A percentile compares a stretch with the other conserved stretches of the same genome.
Evolutionary conservation across 2,797 vertebrate genomes (phyloP).

Genomic region (Bradypus variegatus): DNA sequence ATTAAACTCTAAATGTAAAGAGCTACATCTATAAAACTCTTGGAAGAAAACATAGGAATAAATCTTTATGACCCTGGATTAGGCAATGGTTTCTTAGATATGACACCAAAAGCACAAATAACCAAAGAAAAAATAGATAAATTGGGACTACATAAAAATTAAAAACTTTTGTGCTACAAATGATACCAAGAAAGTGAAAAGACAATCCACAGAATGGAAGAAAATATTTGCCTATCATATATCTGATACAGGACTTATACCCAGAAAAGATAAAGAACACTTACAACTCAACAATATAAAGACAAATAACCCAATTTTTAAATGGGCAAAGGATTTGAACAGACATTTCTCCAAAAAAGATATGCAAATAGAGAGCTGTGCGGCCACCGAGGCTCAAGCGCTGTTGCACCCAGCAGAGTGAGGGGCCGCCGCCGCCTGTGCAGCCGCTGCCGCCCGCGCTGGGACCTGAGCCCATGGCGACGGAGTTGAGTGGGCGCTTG

Average conservation of each 20-base stretch:
- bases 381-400: too few species aligned
- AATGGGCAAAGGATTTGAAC: background rate
- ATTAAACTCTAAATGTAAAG: background rate
- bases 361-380: conserved; percentile 2
- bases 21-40: conserved; percentile 27
- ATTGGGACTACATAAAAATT: background rate
- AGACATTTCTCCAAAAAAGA: conserved; percentile 19
- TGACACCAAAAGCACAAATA: background rate
- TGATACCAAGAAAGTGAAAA: conserved; percentile 19
- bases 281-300: conserved; percentile 9
- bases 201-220: conserved; percentile 16
- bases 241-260: background rate
- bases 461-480: too few species aligned
- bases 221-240: conserved; percentile 28
- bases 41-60: background rate
- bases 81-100: conserved; percentile 5
- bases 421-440: too few species aligned
- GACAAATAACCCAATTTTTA: conserved; percentile 15
- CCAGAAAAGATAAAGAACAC: background rate
- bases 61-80: background rate
- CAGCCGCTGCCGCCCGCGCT: too few species aligned
- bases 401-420: too few species aligned
- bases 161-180: background rate
- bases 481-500: too few species aligned
- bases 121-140: background rate